Percentiles rank a stretch among this genome's conserved stretches.
Conservation (phyloP, 2,888 invertebrate genomes). For the Leptinotarsa rubiginosa region DNA sequence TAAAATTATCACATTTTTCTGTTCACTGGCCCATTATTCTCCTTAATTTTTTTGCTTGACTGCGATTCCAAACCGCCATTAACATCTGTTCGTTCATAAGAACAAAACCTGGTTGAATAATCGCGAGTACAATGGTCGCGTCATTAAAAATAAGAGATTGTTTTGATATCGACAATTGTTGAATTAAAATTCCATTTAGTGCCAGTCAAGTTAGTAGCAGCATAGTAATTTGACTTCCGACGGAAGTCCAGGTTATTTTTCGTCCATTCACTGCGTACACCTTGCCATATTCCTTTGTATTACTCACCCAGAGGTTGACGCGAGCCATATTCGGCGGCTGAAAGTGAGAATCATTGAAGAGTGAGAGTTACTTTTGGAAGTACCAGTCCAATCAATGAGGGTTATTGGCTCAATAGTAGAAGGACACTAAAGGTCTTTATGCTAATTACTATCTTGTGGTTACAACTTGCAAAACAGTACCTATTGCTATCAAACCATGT, state of each 20-base stretch:
- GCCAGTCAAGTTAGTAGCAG: conserved; percentile 31
- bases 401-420: neutral
- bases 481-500: no score
- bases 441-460: no score
- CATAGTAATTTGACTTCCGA: conserved; percentile 51
- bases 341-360: conserved; percentile 13
- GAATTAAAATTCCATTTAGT: conserved; percentile 43
- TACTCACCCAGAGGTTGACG: conserved; percentile 17
- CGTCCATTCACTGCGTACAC: conserved; percentile 41
- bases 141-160: conserved; percentile 31
- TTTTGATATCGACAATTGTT: conserved; percentile 34
- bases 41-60: neutral
- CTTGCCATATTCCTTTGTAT: conserved; percentile 25
- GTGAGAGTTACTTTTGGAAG: conserved; percentile 11
- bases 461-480: no score
- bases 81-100: conserved; percentile 21
- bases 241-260: conserved; percentile 57
- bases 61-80: conserved; percentile 10
- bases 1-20: neutral
- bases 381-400: neutral
- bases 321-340: conserved; percentile 12
- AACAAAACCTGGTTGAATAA: conserved; percentile 32
- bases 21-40: neutral
- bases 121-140: conserved; percentile 30
- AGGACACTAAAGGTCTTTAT: neutral